Conservation (phyloP, 2,888 invertebrate genomes). For the Anoplius nigerrimus region DNA sequence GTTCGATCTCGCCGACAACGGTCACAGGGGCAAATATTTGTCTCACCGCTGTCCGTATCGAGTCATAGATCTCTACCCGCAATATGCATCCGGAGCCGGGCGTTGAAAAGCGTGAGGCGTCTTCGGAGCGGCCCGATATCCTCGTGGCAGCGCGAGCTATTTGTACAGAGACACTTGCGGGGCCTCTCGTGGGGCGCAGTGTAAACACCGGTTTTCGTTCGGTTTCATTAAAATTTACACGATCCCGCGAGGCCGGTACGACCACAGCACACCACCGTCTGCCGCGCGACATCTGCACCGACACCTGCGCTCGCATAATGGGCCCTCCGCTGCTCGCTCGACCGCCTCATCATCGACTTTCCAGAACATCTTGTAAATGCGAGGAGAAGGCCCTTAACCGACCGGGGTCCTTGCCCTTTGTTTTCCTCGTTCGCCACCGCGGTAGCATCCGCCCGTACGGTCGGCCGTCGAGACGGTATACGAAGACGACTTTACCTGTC, state of each 20-base stretch:
- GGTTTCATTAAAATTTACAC: conserved; percentile 46
- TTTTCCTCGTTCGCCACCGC: conserved; percentile 11
- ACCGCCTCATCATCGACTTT: conserved; percentile 36
- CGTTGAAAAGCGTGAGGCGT: neutral
- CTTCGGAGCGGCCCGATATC: neutral
- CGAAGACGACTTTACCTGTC: too few species aligned
- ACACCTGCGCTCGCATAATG: conserved; percentile 61
- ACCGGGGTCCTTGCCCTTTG: conserved; percentile 23
- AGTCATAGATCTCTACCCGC: neutral
- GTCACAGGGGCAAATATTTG: neutral
- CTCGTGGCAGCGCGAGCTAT: neutral
- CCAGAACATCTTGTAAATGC: conserved; percentile 51
- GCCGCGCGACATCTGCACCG: conserved; percentile 60
- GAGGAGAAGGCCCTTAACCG: conserved; percentile 17
- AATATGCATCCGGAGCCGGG: neutral
- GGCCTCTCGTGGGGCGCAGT: neutral
- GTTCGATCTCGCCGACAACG: neutral
- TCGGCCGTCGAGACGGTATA: too few species aligned
- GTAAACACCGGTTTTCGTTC: conserved; percentile 17
- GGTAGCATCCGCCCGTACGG: neutral
- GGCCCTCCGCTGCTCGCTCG: conserved; percentile 16
- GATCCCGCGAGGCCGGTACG: conserved; percentile 4
- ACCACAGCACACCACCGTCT: conserved; percentile 29
- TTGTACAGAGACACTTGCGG: conserved; percentile 16
- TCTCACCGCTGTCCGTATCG: neutral